Percentiles rank a stretch among this genome's conserved stretches.
Conservation (phyloP, 2,797 vertebrate species). For the Dendrocincla fuliginosa region DNA sequence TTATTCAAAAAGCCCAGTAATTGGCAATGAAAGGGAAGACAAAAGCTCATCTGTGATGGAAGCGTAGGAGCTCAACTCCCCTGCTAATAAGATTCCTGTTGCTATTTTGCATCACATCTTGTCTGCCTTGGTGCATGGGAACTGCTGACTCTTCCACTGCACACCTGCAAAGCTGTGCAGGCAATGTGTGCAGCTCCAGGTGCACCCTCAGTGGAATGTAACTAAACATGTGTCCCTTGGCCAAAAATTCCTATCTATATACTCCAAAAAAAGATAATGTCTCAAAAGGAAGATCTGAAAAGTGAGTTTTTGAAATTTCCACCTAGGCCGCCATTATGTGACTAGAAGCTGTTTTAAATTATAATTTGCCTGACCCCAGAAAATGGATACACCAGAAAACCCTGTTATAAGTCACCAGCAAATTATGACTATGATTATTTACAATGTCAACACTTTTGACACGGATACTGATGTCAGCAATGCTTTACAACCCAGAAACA, state of each 20-base stretch:
- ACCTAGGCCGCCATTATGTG: too few relatives aligned
- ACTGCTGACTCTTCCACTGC: neutral
- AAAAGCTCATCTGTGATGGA: accelerated
- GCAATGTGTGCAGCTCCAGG: neutral
- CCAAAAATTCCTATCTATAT: neutral
- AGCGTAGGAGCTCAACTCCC: neutral
- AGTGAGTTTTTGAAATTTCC: too few relatives aligned
- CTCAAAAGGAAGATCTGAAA: neutral
- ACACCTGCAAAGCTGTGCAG: neutral
- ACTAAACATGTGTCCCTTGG: neutral
- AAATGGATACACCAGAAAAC: too few relatives aligned
- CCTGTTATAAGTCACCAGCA: too few relatives aligned
- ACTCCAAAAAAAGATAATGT: neutral
- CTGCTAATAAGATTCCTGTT: neutral
- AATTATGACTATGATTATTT: too few relatives aligned
- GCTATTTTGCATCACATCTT: neutral
- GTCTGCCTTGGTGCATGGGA: neutral
- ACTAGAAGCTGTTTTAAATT: too few relatives aligned
- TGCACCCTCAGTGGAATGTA: neutral
- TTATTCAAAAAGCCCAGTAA: neutral
- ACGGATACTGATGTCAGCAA: neutral
- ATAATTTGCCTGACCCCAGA: too few relatives aligned
- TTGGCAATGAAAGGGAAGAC: neutral
- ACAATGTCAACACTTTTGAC: neutral
- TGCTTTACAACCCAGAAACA: neutral